Evolutionary conservation across 2,797 vertebrate genomes (phyloP).

Genomic region (Semaprochilodus insignis): DNA sequence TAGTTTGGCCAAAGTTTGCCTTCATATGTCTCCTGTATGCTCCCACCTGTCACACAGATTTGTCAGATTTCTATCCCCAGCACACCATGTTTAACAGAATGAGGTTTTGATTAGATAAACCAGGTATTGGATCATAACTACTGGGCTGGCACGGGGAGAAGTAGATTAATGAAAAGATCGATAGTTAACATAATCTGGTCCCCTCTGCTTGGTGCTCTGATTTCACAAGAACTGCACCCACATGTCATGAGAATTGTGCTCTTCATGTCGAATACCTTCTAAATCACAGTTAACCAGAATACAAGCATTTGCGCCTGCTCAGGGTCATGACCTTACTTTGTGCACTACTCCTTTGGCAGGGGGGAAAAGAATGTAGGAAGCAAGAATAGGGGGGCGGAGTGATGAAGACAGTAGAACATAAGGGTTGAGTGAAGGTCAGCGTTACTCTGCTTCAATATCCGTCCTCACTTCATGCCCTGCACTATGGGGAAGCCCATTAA

Average conservation of each 20-base stretch:
- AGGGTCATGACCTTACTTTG: neutral
- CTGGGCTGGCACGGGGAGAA: no score
- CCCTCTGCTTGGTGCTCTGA: neutral
- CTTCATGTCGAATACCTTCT: neutral
- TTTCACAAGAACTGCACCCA: neutral
- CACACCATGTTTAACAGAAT: no score
- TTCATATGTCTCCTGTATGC: neutral
- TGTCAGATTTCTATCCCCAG: neutral
- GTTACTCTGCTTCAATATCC: neutral
- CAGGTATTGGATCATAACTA: no score
- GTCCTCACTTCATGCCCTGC: neutral
- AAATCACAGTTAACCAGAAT: neutral
- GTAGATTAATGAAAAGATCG: no score
- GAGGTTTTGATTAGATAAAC: no score
- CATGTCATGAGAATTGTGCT: neutral
- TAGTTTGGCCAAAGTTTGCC: neutral
- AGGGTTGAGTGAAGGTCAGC: neutral
- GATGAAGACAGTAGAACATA: neutral
- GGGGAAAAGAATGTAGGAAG: neutral
- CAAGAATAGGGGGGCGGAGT: neutral
- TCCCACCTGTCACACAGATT: neutral
- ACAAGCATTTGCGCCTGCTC: neutral
- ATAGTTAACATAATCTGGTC: neutral
- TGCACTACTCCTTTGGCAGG: neutral
- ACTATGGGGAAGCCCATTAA: neutral